Base-by-base conservation (phyloP, 2,797 vertebrate species). In the Glossophaga mutica region DNA sequence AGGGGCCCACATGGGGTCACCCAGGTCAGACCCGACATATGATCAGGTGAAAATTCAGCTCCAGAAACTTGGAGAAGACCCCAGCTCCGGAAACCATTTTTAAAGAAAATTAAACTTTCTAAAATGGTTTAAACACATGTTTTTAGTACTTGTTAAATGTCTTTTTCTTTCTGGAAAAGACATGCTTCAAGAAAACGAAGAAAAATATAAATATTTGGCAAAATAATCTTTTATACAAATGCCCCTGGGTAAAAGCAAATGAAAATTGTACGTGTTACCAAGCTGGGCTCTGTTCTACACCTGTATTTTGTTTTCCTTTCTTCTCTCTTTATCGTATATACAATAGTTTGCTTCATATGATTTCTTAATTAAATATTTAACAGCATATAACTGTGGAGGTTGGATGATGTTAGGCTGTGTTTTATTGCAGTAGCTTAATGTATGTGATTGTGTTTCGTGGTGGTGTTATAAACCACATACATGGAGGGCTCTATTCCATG, bases 141-240 rank as follows among this genome's bases (percentile, higher is more conserved):
- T 97, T 98, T 62, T 94, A 97, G 82, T 97, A 95, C 55, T 92
- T 94, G 92, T 92, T 95, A 96, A 97, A 96, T 97, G 94, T 90
- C 82, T 89, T 91, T 90, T 85, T 57, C 65, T 90, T 85, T 88
- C 71, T 77, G 90, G 93, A 96, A 97, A 96, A 95, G 97, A 93
- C 82, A 96, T 96, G 94, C 94, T 90, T 74, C 96, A 96, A 97
- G 95, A 98, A 96, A 97, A 97, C 96, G 98, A 97, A 90, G 48
- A 50, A 96, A 95, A 52, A 91, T 88, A 96, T 97, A 97, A 74
- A 44, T 97, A 96, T 91, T 97, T 97, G 97, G 90, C 85, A 96
- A 97, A 94, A 86, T 3, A 55, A 0, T 42, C 32, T 85, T 89
- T 98, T 96, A 94, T 68, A 2, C 57, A 97, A 73, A 96, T 91